Conservation (phyloP, 2,113 vertebrate genomes). For the Phasianus colchicus region DNA sequence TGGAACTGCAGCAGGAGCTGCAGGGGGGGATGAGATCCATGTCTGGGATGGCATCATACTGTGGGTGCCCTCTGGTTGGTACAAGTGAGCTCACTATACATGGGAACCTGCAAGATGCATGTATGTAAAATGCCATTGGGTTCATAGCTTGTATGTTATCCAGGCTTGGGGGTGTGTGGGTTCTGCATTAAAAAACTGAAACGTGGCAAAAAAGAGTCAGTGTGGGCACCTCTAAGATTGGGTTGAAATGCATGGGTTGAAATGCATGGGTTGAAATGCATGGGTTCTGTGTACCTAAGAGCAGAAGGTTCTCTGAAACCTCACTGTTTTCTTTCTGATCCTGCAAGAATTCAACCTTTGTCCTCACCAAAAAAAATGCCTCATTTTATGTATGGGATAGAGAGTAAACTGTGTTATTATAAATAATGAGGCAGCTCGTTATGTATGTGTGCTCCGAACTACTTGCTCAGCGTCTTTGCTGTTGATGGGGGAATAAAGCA, state of each 20-base stretch:
- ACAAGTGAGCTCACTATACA: rapidly evolving
- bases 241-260: neutral
- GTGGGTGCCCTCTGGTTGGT: neutral
- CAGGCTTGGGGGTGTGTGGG: too few species aligned
- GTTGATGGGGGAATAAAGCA: neutral
- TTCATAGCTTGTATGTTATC: neutral
- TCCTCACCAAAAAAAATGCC: neutral
- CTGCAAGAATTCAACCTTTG: neutral
- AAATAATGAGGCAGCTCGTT: slow-evolving; percentile 38
- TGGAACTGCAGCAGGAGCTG: rapidly evolving
- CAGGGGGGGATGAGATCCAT: rapidly evolving
- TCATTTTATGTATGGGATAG: neutral
- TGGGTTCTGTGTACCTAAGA: neutral
- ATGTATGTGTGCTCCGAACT: neutral
- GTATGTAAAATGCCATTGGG: rapidly evolving
- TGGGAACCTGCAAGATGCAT: neutral
- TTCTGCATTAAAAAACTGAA: neutral
- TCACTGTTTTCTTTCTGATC: neutral
- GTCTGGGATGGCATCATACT: rapidly evolving
- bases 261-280: neutral
- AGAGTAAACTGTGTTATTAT: neutral
- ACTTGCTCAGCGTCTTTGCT: slow-evolving; percentile 16
- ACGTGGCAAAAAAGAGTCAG: neutral
- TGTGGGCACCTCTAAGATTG: neutral
- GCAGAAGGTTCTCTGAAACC: neutral